Base-by-base conservation (phyloP, 2,888 invertebrate species). In the Caenorhabditis drosophilae region DNA sequence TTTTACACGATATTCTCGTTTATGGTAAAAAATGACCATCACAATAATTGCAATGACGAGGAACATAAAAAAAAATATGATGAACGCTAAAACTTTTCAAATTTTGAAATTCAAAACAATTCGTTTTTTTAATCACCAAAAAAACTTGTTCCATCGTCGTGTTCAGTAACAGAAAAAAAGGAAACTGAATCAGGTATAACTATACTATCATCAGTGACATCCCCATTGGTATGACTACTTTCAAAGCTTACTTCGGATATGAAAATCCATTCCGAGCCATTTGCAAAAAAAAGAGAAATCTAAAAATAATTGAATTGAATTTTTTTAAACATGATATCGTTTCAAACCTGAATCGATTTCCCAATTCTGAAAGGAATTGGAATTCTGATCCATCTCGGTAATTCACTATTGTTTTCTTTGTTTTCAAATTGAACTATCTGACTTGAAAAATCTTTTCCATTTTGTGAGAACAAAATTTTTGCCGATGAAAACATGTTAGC, bases 291-390 rank as follows among this genome's bases (percentile, higher is more conserved):
- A n/a, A 80, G 44, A 38, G 70, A 55, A 26, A 78, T 46, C 46
- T 73, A 48, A 23, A 61, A n/a, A 6, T 26, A n/a, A n/a, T n/a
- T n/a, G n/a, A n/a, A n/a, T n/a, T n/a, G n/a, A n/a, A n/a, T n/a
- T n/a, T n/a, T n/a, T n/a, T n/a, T n/a, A n/a, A n/a, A n/a, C n/a
- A 3, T 26, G 7, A 42, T 22, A 41, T n/a, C 15, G 25, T 23
- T 55, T 15, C 54, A 90, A 84, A 92, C 92, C 75, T 88, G 88
- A 50, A 90, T 88, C 74, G 90, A 86, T 82, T 90, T 90, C 61
- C 91, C 93, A 49, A 92, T 89, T 46, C 90, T 88, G 81, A 91
- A 89, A 81, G 91, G 90, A 34, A 93, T 87, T 75, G 90, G 89
- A 78, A 94, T 89, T 82, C 89, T 89, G 45, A 93, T 89, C 85